Evolutionary conservation across 1,140 invertebrate genomes (phyloP).

Genomic region (Nasonia giraulti): DNA sequence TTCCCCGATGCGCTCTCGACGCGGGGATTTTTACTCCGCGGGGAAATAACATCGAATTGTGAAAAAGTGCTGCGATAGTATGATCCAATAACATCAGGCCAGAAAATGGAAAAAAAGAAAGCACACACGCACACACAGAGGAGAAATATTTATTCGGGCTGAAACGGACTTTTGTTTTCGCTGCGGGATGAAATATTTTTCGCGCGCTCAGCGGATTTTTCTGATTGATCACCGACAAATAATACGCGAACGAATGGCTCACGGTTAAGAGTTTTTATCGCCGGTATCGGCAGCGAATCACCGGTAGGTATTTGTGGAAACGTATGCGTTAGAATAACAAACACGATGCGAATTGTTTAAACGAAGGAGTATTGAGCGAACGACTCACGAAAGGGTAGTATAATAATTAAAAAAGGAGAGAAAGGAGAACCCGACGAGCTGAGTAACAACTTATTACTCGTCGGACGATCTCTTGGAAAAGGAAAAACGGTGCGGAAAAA

Average conservation of each 20-base stretch:
- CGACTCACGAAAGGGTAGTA: neutral
- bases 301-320: too few species aligned
- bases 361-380: too few species aligned
- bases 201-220: neutral
- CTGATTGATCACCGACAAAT: neutral
- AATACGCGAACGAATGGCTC: neutral
- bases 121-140: too few species aligned
- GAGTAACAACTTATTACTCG: too few species aligned
- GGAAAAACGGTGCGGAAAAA: neutral
- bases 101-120: neutral
- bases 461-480: neutral
- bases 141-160: conserved; percentile 35
- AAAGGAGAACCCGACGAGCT: too few species aligned
- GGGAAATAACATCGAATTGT: conserved; percentile 38
- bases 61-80: conserved; percentile 26
- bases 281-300: too few species aligned
- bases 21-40: conserved; percentile 14
- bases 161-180: conserved; percentile 33
- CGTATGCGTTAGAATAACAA: too few species aligned
- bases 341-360: too few species aligned
- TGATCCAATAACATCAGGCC: conserved; percentile 32
- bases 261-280: too few species aligned
- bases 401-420: neutral
- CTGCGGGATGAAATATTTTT: conserved; percentile 13
- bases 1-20: too few species aligned